Percentiles rank a stretch among this genome's conserved stretches.
Evolutionary conservation across 2,888 invertebrate genomes (phyloP).

Genomic region (Ormyrus pomaceus): DNA sequence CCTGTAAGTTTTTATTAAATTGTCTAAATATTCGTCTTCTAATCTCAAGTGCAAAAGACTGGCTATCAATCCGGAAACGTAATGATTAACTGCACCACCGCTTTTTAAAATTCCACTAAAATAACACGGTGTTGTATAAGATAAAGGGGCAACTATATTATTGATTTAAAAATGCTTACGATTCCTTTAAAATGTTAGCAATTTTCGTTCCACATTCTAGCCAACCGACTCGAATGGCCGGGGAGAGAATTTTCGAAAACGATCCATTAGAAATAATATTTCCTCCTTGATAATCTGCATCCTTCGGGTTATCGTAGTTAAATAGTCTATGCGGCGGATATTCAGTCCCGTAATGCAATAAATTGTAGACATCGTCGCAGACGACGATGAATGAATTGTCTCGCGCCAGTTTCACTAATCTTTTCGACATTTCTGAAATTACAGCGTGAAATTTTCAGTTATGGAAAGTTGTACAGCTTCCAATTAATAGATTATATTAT

Average conservation of each 20-base stretch:
- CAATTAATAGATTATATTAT: background rate
- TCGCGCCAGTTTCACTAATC: slow-evolving; percentile 75
- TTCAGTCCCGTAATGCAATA: slow-evolving; percentile 76
- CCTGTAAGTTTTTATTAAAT: slow-evolving; percentile 72
- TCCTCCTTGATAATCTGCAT: slow-evolving; percentile 75
- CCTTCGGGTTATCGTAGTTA: slow-evolving; percentile 76
- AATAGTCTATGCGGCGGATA: slow-evolving; percentile 77
- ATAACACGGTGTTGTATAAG: slow-evolving; percentile 53
- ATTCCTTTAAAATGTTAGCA: slow-evolving; percentile 71
- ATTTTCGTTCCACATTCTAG: slow-evolving; percentile 78
- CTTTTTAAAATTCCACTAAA: slow-evolving; percentile 77
- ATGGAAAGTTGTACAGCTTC: background rate
- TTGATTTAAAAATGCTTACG: slow-evolving; percentile 66
- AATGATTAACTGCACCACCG: slow-evolving; percentile 81
- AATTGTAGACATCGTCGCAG: slow-evolving; percentile 82
- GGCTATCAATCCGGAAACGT: slow-evolving; percentile 77
- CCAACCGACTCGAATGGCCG: slow-evolving; percentile 82
- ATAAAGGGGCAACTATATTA: background rate
- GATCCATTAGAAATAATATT: slow-evolving; percentile 81
- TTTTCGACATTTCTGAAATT: slow-evolving; percentile 72
- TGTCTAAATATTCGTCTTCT: slow-evolving; percentile 76
- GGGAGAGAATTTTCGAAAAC: slow-evolving; percentile 82
- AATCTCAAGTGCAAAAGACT: slow-evolving; percentile 78
- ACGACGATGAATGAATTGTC: slow-evolving; percentile 76
- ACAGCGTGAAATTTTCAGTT: slow-evolving; percentile 10